Evolutionary conservation across 2,888 invertebrate species (phyloP).

Genomic region (Hymenopus coronatus): DNA sequence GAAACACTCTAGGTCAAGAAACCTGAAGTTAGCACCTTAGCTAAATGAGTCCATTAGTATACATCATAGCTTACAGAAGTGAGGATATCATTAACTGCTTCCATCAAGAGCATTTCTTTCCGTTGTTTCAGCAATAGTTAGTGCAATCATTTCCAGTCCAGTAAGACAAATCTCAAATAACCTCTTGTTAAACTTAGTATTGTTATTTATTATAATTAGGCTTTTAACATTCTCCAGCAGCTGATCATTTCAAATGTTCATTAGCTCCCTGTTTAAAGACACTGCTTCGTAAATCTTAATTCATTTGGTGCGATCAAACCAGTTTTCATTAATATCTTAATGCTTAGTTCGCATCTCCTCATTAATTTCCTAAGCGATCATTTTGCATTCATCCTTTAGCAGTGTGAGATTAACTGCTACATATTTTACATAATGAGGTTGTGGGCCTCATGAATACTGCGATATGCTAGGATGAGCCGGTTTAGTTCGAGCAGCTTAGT

Average conservation of each 20-base stretch:
- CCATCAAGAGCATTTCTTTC: background rate
- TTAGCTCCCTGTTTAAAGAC: background rate
- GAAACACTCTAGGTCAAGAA: too few relatives aligned
- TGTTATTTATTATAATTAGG: background rate
- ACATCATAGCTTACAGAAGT: background rate
- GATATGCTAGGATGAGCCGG: background rate
- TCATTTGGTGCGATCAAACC: background rate
- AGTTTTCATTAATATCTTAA: background rate
- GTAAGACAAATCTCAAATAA: background rate
- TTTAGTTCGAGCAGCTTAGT: background rate
- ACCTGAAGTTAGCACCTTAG: too few relatives aligned
- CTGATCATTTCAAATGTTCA: background rate
- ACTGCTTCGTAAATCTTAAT: background rate
- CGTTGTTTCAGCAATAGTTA: background rate
- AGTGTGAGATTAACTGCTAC: background rate
- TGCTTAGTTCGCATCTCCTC: background rate
- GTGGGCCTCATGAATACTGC: too few relatives aligned
- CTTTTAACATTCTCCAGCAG: background rate
- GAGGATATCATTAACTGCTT: background rate
- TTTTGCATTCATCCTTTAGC: background rate
- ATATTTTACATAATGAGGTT: background rate
- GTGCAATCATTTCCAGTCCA: background rate
- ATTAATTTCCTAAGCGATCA: background rate
- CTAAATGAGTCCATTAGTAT: too few relatives aligned
- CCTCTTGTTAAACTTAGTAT: background rate